Evolutionary conservation across 1,140 invertebrate species (phyloP).

Genomic region (Portunus trituberculatus): DNA sequence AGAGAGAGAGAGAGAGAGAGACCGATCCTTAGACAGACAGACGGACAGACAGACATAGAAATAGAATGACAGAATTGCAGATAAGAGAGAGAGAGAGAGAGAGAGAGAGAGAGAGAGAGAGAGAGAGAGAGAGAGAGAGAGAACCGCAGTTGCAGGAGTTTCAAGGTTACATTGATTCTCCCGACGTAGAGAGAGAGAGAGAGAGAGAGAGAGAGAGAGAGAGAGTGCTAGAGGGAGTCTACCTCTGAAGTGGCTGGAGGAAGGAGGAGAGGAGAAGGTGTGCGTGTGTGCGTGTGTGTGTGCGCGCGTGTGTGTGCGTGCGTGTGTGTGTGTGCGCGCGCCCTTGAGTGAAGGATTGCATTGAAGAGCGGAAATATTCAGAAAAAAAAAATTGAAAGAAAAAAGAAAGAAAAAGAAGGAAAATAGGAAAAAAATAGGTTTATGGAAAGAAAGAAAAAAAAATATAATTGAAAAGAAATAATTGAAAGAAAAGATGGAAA

Average conservation of each 20-base stretch:
- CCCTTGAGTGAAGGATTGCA: not conserved
- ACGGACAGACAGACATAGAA: too few species aligned
- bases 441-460: too few species aligned
- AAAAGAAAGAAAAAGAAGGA: too few species aligned
- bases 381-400: not conserved
- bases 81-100: constrained; percentile 41
- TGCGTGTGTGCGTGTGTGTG: not conserved
- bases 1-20: not conserved
- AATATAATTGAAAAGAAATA: too few species aligned
- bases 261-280: not conserved
- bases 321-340: too few species aligned
- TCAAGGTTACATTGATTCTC: not conserved
- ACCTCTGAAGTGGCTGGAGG: not conserved
- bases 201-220: constrained; percentile 47
- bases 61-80: too few species aligned
- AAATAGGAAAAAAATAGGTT: too few species aligned
- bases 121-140: constrained; percentile 43
- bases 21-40: too few species aligned
- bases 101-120: constrained; percentile 15
- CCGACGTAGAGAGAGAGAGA: not conserved
- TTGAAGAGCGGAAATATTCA: not conserved
- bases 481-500: too few species aligned
- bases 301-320: not conserved
- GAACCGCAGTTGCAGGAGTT: not conserved
- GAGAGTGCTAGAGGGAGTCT: not conserved